Conservation (phyloP, 2,888 invertebrate species). For the Coelogynopora nodosa region DNA sequence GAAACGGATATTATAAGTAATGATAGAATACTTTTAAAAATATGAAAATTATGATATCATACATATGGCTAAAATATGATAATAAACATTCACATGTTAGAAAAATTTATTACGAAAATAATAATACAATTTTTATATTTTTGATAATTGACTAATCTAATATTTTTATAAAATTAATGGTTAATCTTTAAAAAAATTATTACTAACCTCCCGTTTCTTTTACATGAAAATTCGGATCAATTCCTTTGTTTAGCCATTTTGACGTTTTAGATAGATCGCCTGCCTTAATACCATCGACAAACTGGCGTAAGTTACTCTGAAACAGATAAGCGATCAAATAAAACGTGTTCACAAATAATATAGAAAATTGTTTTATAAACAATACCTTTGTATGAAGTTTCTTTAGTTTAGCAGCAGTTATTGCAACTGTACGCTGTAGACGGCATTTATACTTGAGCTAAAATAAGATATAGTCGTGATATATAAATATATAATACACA, state of each 20-base stretch:
- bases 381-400: conserved; percentile 12
- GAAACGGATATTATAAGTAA: too few relatives aligned
- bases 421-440: not conserved
- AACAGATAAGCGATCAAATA: not conserved
- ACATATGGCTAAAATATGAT: too few relatives aligned
- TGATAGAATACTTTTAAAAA: too few relatives aligned
- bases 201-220: conserved; percentile 80
- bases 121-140: too few relatives aligned
- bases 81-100: too few relatives aligned
- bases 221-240: conserved; percentile 98
- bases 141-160: too few relatives aligned
- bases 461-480: not conserved
- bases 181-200: too few relatives aligned
- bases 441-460: conserved; percentile 15
- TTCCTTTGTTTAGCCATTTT: conserved; percentile 89
- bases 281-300: not conserved
- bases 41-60: too few relatives aligned
- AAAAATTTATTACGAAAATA: too few relatives aligned
- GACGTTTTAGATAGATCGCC: conserved; percentile 90
- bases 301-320: not conserved
- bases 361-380: too few relatives aligned
- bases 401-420: not conserved
- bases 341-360: too few relatives aligned
- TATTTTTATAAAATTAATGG: too few relatives aligned
- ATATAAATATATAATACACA: not conserved